Evolutionary conservation across 1,140 invertebrate species (phyloP), one percentile per base, ranked within the genome.

Genomic region (Portunus trituberculatus): DNA sequence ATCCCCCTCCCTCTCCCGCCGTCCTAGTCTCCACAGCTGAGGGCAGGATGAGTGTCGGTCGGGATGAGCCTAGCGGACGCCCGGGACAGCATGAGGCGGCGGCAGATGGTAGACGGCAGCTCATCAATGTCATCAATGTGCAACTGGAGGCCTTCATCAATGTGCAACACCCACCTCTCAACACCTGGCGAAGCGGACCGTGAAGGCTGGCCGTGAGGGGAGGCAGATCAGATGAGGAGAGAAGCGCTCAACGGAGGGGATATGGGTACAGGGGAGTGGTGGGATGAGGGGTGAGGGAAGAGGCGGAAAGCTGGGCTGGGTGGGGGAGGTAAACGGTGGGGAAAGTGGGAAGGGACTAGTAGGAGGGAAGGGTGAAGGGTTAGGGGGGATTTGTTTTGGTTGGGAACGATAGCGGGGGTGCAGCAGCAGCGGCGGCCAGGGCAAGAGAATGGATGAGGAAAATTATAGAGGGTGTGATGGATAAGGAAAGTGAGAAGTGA

Each of bases 41-140:
- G 52, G 52, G 52, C 52, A 20, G 52, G 52, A 59, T 59, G 52
- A 59, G 52, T 59, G 52, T 59, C 52, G 52, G 52, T 0, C 52
- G 52, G 52, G 52, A 59, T 59, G 52, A 59, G 52, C 52, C 67
- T 76, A 59, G 67, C 67, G 67, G 8, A n/a, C 67, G 48, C 31
- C 89, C 46, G 46, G 31, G 25, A 8, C n/a, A 39, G 59, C 91
- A 45, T 14, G 84, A 48, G 92, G n/a, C 32, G 45, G 82, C 92
- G 48, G 10, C 92, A 93, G 92, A 87, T 93, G 92, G 92, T 28
- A 93, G 92, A 93, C 84, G 83, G 46, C 12, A 16, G 46, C 28
- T 93, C 83, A 93, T 93, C 92, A 93, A 87, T 86, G 45, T 87
- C 83, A 93, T 93, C 92, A 93, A 93, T 93, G 92, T 93, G 92